Evolutionary conservation across 35 echinoderm and acorn worm genomes (phyloP), one percentile per base, ranked within the genome.

Genomic region (Strongylocentrotus purpuratus): DNA sequence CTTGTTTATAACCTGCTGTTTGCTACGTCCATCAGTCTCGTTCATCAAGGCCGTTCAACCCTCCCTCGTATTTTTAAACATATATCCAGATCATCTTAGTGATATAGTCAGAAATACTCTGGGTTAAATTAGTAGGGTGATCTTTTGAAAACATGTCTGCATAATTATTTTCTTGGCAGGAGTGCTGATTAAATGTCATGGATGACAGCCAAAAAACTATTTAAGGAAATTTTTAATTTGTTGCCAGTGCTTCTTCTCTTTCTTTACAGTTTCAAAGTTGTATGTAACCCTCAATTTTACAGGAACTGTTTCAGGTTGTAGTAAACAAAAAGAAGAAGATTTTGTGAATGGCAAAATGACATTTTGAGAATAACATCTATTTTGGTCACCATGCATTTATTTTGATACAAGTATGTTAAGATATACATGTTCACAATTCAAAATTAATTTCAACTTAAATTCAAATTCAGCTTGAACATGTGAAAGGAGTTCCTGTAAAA

Each of bases 181-280:
- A 25, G 65, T 78, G 65, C 65, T 78, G 65, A 78, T 78, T 78
- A 78, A 78, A 78, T 78, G 65, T 78, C 65, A 78, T 78, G 65
- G 65, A 28, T 70, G 61, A 70, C 61, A 70, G 17, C 61, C 61
- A 70, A 70, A 28, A 25, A 22, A 78, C 65, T 78, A 78, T 78
- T 78, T 78, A 22, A 8, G 65, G 65, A 78, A 22, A 8, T 28
- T 28, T 28, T 78, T 22, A 78, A 78, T 78, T 78, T 71, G 17
- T 71, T 78, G 22, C 65, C 20, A 78, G 22, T 78, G 65, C 25
- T 78, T 78, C 25, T 78, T 59, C n/a, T 78, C 20, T 28, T 78
- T 78, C 65, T 20, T 28, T 70, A n/a, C 7, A 22, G 7, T 78
- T 78, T 78, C 65, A 78, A 9, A 28, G 65, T 3, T 78, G 4